Conservation (phyloP, 2,888 invertebrate genomes). For the Nezara viridula region DNA sequence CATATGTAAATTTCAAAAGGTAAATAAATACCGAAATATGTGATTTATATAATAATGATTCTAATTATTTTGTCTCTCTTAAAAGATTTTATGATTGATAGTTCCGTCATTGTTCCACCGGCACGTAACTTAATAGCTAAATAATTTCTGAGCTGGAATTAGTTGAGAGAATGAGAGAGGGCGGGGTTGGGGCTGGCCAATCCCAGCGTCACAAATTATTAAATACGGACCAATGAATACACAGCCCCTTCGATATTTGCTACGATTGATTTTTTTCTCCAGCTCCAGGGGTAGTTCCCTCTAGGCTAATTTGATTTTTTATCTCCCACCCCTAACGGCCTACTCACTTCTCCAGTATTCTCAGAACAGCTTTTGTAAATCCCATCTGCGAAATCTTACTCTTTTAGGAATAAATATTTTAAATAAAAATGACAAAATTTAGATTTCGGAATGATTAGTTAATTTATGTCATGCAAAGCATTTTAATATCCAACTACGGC, state of each 20-base stretch:
- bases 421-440: too few species aligned
- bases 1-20: too few species aligned
- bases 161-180: constrained; percentile 29
- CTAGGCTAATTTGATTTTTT: constrained; percentile 46
- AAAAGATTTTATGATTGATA: too few species aligned
- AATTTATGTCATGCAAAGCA: too few species aligned
- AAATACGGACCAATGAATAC: constrained; percentile 46
- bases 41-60: too few species aligned
- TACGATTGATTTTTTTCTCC: constrained; percentile 36
- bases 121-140: too few species aligned
- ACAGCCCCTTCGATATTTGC: constrained; percentile 29
- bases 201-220: constrained; percentile 40
- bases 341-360: background rate
- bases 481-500: too few species aligned
- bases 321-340: background rate
- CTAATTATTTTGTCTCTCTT: too few species aligned
- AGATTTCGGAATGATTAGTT: too few species aligned
- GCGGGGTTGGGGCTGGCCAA: background rate
- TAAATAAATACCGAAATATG: too few species aligned
- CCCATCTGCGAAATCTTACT: background rate
- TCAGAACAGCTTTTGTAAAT: background rate
- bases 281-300: constrained; percentile 8
- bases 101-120: too few species aligned
- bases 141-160: background rate
- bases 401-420: background rate